phyloP scores from a whole-genome alignment of 1,140 invertebrate genomes.

The Dendroctonus ponderosae region DNA sequence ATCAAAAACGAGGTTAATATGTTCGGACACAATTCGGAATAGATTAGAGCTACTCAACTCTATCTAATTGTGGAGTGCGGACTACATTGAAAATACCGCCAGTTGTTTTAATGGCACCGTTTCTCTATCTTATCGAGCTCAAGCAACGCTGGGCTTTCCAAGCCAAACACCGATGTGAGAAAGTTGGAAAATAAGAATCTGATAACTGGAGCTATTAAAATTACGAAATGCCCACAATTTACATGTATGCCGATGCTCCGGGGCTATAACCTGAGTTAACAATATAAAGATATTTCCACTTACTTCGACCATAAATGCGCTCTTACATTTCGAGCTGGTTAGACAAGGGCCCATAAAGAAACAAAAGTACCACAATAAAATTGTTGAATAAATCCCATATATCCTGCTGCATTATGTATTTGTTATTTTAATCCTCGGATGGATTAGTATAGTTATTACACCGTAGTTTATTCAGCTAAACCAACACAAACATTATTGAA shows the following conservation, averaged over 20 bases:
- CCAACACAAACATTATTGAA: slow-evolving; percentile 29
- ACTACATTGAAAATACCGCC: no score
- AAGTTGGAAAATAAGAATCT: no score
- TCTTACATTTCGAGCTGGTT: neutral
- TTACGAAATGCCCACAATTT: no score
- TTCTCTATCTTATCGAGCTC: no score
- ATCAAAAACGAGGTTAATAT: no score
- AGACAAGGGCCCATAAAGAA: slow-evolving; percentile 12
- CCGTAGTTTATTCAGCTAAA: slow-evolving; percentile 26
- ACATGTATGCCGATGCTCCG: neutral
- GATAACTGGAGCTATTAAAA: no score
- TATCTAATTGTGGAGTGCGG: no score
- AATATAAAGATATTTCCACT: slow-evolving; percentile 6
- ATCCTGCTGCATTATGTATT: slow-evolving; percentile 26
- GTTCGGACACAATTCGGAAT: no score
- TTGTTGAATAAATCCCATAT: slow-evolving; percentile 16
- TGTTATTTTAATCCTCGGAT: slow-evolving; percentile 28
- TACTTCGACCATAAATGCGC: slow-evolving; percentile 1
- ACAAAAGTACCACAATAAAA: slow-evolving; percentile 20
- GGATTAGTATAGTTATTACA: slow-evolving; percentile 24
- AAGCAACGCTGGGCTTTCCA: no score
- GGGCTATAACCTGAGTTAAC: neutral
- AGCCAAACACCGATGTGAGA: no score
- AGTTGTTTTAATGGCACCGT: no score
- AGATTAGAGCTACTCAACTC: no score